A percentile compares a stretch with the other conserved stretches of the same genome.
Conservation (phyloP, 2,113 vertebrate species). For the Trogon melanurus region DNA sequence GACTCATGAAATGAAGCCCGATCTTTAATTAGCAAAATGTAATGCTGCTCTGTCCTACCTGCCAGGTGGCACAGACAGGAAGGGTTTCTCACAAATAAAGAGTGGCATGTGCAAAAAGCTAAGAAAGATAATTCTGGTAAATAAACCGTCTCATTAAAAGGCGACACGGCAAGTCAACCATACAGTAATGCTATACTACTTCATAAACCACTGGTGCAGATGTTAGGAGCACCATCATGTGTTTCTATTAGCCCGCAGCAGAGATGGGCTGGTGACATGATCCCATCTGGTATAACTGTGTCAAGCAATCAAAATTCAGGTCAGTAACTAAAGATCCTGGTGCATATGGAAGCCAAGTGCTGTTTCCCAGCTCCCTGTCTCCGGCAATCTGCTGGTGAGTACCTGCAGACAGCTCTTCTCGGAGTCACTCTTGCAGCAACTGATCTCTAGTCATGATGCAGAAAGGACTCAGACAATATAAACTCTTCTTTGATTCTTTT, state of each 20-base stretch:
- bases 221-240: background rate
- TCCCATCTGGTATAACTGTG: background rate
- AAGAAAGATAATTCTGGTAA: constrained; percentile 21
- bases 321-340: background rate
- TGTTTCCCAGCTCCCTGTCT: background rate
- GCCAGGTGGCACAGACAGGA: background rate
- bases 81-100: constrained; percentile 5
- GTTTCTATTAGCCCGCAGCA: background rate
- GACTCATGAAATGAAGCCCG: background rate
- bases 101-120: background rate
- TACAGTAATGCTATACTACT: background rate
- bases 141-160: constrained; percentile 13
- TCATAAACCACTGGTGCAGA: background rate
- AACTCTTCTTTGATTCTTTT: too few species aligned
- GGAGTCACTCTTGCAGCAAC: background rate
- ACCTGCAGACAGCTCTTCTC: background rate
- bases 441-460: background rate
- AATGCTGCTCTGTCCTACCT: background rate
- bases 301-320: background rate
- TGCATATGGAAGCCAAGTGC: background rate
- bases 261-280: background rate
- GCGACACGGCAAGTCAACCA: background rate
- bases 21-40: constrained; percentile 17
- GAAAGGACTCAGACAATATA: background rate
- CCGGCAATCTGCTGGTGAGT: background rate